Base-by-base conservation (phyloP, 2,113 vertebrate genomes). In the Melanocharis versteri region DNA sequence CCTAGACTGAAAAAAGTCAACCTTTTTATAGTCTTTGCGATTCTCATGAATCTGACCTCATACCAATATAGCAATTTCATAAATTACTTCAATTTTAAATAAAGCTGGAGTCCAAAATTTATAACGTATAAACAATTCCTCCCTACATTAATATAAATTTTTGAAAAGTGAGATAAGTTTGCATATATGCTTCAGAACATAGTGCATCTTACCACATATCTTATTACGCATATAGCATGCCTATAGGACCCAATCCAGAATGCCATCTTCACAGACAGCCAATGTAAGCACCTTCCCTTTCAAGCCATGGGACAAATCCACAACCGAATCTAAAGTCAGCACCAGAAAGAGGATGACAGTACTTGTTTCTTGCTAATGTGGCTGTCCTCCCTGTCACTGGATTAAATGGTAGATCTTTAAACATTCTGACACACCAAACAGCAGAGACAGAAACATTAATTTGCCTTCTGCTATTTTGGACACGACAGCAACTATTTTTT, bases 391-490 rank as follows among this genome's bases (percentile, higher is more conserved):
- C 40, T 77, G 17, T 57, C n/a, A 40, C 45, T 72, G 44, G n/a
- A 66, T 53, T 72, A 85, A 78, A 60, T 40, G 10, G 44, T 53
- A 76, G 13, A 31, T 60, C 71, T 78, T 89, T 65, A 93, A 91
- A 91, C 27, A 53, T 48, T 45, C 31, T 71, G 8, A n/a, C 87
- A 31, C 26, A 51, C 53, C 65, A 83, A 77, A 84, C 6, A 60
- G 28, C 48, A 92, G 40, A 23, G 21, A 83, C 42, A 76, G 70
- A 95, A 85, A 93, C 7, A 56, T n/a, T 84, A 19, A 84, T 84
- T 92, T 73, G 19, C 48, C 40, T 87, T 92, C 76, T 91, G 70
- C 78, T 93, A 73, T 85, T 96, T 92, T 85, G 77, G 80, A 94
- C 28, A 39, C 33, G 17, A 79, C 37, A 93, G 48, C 30, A 87